Evolutionary conservation across 2,797 vertebrate genomes (phyloP).

Genomic region (Notolabrus celidotus): DNA sequence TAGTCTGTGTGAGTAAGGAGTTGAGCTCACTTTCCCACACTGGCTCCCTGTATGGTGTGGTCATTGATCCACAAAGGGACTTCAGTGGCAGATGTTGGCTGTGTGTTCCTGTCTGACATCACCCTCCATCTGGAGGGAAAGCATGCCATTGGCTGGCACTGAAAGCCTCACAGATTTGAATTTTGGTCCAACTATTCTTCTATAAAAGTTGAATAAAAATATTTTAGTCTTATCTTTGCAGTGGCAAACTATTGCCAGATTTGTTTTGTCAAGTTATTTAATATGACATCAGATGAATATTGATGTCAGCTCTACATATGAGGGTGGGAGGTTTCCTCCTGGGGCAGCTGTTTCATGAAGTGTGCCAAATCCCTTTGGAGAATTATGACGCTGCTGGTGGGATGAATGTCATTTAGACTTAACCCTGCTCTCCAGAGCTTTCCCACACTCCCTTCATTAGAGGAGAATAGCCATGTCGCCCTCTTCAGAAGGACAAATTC

Average conservation of each 20-base stretch:
- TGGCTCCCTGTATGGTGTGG: slow-evolving; percentile 53
- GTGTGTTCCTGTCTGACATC: slow-evolving; percentile 47
- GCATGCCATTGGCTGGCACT: slow-evolving; percentile 19
- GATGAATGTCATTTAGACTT: too few species aligned
- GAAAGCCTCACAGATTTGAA: not conserved
- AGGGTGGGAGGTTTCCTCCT: not conserved
- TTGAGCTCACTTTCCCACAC: slow-evolving; percentile 75
- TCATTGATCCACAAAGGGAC: slow-evolving; percentile 61
- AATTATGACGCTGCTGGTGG: slow-evolving; percentile 13
- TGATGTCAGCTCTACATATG: not conserved
- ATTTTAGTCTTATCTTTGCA: too few species aligned
- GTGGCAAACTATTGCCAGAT: too few species aligned
- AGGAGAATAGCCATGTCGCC: not conserved
- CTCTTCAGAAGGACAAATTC: not conserved
- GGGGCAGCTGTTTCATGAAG: slow-evolving; percentile 38
- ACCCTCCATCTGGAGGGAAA: slow-evolving; percentile 71
- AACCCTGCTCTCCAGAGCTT: slow-evolving; percentile 51
- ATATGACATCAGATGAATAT: too few species aligned
- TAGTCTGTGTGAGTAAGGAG: slow-evolving; percentile 44
- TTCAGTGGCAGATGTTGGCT: slow-evolving; percentile 52
- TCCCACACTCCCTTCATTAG: slow-evolving; percentile 38
- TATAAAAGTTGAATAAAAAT: too few species aligned
- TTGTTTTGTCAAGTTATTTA: too few species aligned
- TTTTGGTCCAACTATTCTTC: not conserved
- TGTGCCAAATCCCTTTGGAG: slow-evolving; percentile 53